Base-by-base conservation (phyloP, 2,888 invertebrate species). In the Candidula unifasciata region DNA sequence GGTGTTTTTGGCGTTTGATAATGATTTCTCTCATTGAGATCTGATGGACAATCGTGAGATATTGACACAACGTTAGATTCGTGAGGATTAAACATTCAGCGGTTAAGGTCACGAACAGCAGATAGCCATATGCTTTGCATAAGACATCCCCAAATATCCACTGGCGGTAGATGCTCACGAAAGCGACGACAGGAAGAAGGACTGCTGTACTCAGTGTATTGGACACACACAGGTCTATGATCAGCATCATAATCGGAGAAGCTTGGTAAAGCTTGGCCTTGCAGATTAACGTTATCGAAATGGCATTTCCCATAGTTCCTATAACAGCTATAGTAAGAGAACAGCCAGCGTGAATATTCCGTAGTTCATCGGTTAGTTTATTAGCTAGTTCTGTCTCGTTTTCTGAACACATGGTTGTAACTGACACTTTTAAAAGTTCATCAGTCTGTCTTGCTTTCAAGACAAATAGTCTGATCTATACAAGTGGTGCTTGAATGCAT, bases 31-130 rank as follows among this genome's bases (percentile, higher is more conserved):
- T 44, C 27, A 24, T 66, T 6, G 60, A 33, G 13, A 35, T 21
- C 0, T 24, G 80, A n/a, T 83, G 83, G 2, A 77, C 78, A 24
- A 83, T 74, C 35, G 54, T 60, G 27, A 83, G 57, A n/a, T 83
- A 83, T 52, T 83, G 83, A 37, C 68, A 35, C 21, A 83, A 30
- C 0, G 77, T 83, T 13, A 83, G 33, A n/a, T 66, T 35, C 54
- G 77, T 60, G 6, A 83, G 77, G 2, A 57, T 52, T 3, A 77
- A 16, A 24, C 30, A 52, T 33, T 83, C 83, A 27, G 66, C 33
- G 2, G 83, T 83, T 2, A 83, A 16, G 0, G 57, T 69, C 33
- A 69, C 77, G 69, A 78, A 83, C 54, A 83, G 60, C n/a, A 78
- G 18, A 30, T 78, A 83, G 18, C 37, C 83, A 73, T 33, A 83